Evolutionary conservation across 2,888 invertebrate genomes (phyloP).

Genomic region (Cosmopolites sordidus): DNA sequence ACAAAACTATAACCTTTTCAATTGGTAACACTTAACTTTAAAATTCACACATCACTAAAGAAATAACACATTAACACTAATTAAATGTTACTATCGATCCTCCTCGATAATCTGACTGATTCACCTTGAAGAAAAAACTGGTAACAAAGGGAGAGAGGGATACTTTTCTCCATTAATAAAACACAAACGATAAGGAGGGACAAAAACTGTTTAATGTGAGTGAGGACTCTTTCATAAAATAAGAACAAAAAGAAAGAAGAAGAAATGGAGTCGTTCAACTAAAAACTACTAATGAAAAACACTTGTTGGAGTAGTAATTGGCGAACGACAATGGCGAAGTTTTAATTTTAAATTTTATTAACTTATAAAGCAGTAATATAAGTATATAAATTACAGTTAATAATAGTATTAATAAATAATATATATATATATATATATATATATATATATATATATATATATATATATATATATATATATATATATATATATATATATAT

Average conservation of each 20-base stretch:
- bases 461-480: too few species aligned
- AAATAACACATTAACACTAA: too few species aligned
- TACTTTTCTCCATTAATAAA: background rate
- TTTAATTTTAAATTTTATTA: background rate
- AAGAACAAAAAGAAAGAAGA: background rate
- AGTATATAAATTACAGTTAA: too few species aligned
- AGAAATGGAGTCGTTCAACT: background rate
- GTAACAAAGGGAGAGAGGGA: background rate
- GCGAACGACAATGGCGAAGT: background rate
- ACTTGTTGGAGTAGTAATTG: background rate
- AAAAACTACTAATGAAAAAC: background rate
- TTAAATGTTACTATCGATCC: too few species aligned
- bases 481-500: too few species aligned
- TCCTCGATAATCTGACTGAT: background rate
- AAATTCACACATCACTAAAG: too few species aligned
- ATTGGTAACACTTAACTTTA: too few species aligned
- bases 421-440: too few species aligned
- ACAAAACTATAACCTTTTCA: too few species aligned
- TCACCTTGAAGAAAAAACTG: background rate
- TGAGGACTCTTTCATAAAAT: background rate
- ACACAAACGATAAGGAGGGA: background rate
- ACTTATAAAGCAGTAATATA: background rate
- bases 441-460: too few species aligned
- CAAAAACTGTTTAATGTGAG: background rate
- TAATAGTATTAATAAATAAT: too few species aligned